Evolutionary conservation across 2,113 vertebrate genomes (phyloP).

Genomic region (Albula goreensis): DNA sequence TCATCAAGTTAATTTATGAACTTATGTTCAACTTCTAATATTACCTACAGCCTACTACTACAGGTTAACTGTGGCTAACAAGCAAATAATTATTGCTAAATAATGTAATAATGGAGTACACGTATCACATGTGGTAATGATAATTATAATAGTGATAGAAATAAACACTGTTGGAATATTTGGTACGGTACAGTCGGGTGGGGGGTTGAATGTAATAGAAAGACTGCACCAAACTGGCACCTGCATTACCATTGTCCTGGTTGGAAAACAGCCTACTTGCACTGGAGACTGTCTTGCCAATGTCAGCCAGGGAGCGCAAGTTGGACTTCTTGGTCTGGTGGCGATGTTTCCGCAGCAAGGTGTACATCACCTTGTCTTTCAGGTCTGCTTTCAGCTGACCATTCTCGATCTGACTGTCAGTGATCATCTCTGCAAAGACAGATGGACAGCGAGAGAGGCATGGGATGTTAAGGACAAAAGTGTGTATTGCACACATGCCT

Average conservation of each 20-base stretch:
- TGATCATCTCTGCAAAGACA: conserved; percentile 79
- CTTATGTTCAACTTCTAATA: too few species aligned
- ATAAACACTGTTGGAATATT: too few species aligned
- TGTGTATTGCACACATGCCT: too few species aligned
- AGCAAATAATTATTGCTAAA: too few species aligned
- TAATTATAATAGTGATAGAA: too few species aligned
- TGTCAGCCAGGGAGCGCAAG: conserved; percentile 94
- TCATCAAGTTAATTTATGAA: too few species aligned
- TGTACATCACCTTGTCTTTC: conserved; percentile 93
- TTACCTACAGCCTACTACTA: too few species aligned
- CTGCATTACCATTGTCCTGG: conserved; percentile 90
- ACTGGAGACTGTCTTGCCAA: conserved; percentile 96
- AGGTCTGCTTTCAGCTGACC: conserved; percentile 84
- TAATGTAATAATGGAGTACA: too few species aligned
- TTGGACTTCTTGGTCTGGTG: conserved; percentile 99
- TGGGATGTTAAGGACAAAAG: background rate
- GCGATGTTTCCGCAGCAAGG: conserved; percentile 87
- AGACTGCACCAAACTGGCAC: conserved; percentile 56
- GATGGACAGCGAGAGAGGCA: background rate
- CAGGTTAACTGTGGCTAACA: too few species aligned
- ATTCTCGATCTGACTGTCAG: conserved; percentile 86
- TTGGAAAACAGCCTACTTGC: conserved; percentile 93
- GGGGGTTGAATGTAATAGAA: conserved; percentile 25
- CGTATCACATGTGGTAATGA: too few species aligned
- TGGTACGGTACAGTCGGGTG: too few species aligned